Evolutionary conservation across 1,140 invertebrate species (phyloP).

Genomic region (Oncopodura yosiiana): DNA sequence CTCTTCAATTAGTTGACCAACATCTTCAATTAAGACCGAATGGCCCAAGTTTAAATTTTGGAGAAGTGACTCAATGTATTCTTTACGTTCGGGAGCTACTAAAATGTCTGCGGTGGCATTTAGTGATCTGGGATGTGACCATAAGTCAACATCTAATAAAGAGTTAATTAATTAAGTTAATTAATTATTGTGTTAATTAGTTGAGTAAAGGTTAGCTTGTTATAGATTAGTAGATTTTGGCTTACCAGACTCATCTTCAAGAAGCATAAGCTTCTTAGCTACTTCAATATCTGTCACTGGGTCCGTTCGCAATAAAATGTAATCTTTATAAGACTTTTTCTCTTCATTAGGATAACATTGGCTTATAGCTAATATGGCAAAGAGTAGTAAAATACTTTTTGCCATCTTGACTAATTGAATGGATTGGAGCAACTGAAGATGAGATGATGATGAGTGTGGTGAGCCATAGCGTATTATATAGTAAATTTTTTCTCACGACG

Average conservation of each 20-base stretch:
- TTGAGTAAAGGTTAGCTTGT: not conserved
- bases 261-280: not conserved
- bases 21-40: constrained; percentile 19
- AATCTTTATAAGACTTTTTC: constrained; percentile 17
- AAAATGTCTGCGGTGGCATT: constrained; percentile 22
- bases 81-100: constrained; percentile 3
- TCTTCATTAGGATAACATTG: too few species aligned
- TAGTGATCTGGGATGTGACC: constrained; percentile 20
- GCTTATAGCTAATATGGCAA: too few species aligned
- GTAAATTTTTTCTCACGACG: too few species aligned
- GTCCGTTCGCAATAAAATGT: constrained; percentile 14
- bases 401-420: too few species aligned
- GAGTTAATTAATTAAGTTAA: not conserved
- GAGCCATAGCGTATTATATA: too few species aligned
- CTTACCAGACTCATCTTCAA: constrained; percentile 11
- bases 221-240: not conserved
- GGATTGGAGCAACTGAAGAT: too few species aligned
- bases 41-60: constrained; percentile 9
- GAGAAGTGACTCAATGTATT: constrained; percentile 10
- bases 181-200: not conserved
- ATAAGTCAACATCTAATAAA: constrained; percentile 22
- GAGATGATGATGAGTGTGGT: too few species aligned
- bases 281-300: constrained; percentile 1
- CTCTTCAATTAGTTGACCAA: constrained; percentile 3
- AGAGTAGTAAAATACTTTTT: too few species aligned